phyloP scores from a whole-genome alignment of 2,113 vertebrate species.

The Dicentrarchus labrax region DNA sequence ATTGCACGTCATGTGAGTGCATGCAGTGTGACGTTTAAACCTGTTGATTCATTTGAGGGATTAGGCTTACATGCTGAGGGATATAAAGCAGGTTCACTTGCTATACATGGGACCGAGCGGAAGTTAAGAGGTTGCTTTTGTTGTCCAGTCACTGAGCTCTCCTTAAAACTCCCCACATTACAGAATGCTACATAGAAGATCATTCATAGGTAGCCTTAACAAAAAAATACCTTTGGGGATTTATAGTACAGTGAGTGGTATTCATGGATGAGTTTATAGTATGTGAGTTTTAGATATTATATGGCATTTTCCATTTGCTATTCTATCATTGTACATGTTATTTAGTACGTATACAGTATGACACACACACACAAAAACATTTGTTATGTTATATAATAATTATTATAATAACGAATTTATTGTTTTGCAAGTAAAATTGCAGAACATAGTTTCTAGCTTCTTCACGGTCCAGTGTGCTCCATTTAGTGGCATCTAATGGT shows the following conservation, averaged over 20 bases:
- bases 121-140: conserved; percentile 52
- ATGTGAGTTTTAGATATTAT: background rate
- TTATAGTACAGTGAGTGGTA: background rate
- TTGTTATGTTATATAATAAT: too few species aligned
- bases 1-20: conserved; percentile 60
- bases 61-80: conserved; percentile 69
- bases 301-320: background rate
- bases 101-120: conserved; percentile 59
- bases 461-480: too few species aligned
- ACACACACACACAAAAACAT: too few species aligned
- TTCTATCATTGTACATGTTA: background rate
- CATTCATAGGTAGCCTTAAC: conserved; percentile 1
- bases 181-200: conserved; percentile 23
- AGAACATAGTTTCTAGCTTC: too few species aligned
- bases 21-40: conserved; percentile 76
- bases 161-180: conserved; percentile 19
- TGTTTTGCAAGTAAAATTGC: too few species aligned
- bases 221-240: background rate
- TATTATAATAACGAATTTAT: too few species aligned
- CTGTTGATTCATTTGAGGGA: conserved; percentile 76
- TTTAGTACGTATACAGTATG: too few species aligned
- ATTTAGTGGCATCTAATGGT: too few species aligned
- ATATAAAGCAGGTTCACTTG: conserved; percentile 71
- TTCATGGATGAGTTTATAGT: background rate
- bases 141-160: conserved; percentile 37